Evolutionary conservation across 92 coral and sea anemone genomes (phyloP).

Genomic region (Paramuricea clavata): DNA sequence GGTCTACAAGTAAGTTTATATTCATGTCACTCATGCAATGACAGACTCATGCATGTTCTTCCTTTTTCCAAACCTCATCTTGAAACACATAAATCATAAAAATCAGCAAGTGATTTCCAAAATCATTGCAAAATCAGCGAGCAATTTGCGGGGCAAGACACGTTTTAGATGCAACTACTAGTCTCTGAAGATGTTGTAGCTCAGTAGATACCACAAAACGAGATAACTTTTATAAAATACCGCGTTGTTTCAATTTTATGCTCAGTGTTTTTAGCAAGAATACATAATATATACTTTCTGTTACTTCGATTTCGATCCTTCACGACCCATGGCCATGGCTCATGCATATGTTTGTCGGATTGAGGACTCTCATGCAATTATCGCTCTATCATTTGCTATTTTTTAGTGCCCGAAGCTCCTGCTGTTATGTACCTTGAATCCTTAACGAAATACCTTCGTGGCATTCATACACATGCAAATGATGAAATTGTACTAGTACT

Average conservation of each 20-base stretch:
- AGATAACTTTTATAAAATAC: not conserved
- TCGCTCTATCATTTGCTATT: not conserved
- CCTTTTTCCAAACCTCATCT: too few relatives aligned
- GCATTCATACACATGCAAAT: not conserved
- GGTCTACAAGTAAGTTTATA: not conserved
- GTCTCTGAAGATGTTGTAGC: too few relatives aligned
- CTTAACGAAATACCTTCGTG: not conserved
- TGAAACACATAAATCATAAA: too few relatives aligned
- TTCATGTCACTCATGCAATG: not conserved
- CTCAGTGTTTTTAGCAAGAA: not conserved
- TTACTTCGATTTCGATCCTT: not conserved
- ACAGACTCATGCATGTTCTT: too few relatives aligned
- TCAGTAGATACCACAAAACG: too few relatives aligned
- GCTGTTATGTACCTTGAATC: not conserved
- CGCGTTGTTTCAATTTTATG: not conserved
- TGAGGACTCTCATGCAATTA: not conserved
- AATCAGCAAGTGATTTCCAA: too few relatives aligned
- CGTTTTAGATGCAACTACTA: too few relatives aligned
- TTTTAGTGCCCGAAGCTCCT: not conserved
- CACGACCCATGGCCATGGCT: too few relatives aligned
- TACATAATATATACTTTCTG: not conserved
- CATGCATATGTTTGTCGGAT: not conserved
- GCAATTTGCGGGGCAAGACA: too few relatives aligned
- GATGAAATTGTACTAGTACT: not conserved
- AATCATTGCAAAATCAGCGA: too few relatives aligned